Base-by-base conservation (phyloP, 2,888 invertebrate species). In the Leptopilina syphax region DNA sequence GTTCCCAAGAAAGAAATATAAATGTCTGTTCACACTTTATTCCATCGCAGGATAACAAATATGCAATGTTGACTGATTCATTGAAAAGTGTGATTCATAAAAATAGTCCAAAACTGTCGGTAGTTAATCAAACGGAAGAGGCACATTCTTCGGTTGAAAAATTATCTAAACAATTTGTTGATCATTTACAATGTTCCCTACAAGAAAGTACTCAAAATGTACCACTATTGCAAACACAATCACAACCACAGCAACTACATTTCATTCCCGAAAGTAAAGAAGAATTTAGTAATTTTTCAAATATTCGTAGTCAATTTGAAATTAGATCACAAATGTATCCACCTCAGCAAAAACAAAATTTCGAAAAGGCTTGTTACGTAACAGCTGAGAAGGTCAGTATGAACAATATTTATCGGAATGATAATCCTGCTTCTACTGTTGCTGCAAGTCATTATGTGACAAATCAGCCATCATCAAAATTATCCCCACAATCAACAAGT, bases 201-300 rank as follows among this genome's bases (percentile, higher is more conserved):
- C 91, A 90, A 80, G 89, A 88, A 7, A 86, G 88, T 66, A 88
- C 89, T 0, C 92, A 91, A 77, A 90, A 90, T 4, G 83, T 90
- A 4, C 88, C 91, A 6, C 89, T 91, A 78, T 86, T 89, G 8
- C 91, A 91, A 63, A 88, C 90, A 3, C 91, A 91, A 78, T 86
- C 89, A 8, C 91, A 91, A 63, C 88, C 90, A 3, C 91, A 91
- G 7, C 91, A 91, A 63, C 88, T 90, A 4, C 91, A 91, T 77
- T 91, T 89, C 77, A 85, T 86, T 10, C 85, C 89, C 9, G 91
- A 91, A 79, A 90, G 89, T 81, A 84, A 87, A 4, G 54, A 81
- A 3, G 87, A 88, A 27, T 88, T 87, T 41, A 83, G 84, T 5
- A 91, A 90, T 79, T 91, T 89, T 81, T 83, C 91, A 6, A 91